These are phyloP conservation scores for Noctuana brunneofusca DNA, from an alignment of 2,888 invertebrate species.

Conservation along the genomic window DNA sequence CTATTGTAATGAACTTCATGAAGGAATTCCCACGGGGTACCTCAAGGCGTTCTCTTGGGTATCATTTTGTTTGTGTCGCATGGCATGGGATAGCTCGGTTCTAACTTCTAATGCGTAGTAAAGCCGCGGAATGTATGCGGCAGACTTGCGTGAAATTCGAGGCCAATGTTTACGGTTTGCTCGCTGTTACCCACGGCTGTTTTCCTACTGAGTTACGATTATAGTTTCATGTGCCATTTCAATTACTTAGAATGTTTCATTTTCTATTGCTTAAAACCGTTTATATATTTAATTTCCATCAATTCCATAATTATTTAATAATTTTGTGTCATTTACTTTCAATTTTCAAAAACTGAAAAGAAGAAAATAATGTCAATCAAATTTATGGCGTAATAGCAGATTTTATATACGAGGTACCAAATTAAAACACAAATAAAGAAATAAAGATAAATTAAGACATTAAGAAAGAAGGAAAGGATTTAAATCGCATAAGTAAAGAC, in stretches of 20 bases:
- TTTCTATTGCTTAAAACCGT: not conserved
- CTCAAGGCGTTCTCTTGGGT: conserved; percentile 61
- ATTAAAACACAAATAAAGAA: too few relatives aligned
- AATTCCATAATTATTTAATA: too few relatives aligned
- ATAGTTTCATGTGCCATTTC: conserved; percentile 22
- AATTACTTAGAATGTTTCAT: not conserved
- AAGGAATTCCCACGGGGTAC: conserved; percentile 43
- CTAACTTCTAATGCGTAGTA: conserved; percentile 43
- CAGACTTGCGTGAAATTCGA: conserved; percentile 55
- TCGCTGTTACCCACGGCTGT: conserved; percentile 29
- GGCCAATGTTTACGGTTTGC: conserved; percentile 49
- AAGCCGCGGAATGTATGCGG: conserved; percentile 43
- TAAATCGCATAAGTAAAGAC: too few relatives aligned
- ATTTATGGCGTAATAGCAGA: too few relatives aligned
- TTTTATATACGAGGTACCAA: not conserved
- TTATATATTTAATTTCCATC: not conserved
- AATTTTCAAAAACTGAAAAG: too few relatives aligned
- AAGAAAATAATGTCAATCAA: too few relatives aligned
- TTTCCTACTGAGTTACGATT: conserved; percentile 29
- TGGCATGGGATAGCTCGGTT: conserved; percentile 43
- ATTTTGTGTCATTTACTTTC: too few relatives aligned
- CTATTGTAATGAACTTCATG: not conserved
- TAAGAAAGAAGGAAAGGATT: too few relatives aligned
- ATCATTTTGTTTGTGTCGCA: conserved; percentile 48
- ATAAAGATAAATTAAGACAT: too few relatives aligned